These are phyloP conservation scores for Pseudomyrmex gracilis DNA, from an alignment of 1,140 invertebrate genomes.

Conservation along the genomic window DNA sequence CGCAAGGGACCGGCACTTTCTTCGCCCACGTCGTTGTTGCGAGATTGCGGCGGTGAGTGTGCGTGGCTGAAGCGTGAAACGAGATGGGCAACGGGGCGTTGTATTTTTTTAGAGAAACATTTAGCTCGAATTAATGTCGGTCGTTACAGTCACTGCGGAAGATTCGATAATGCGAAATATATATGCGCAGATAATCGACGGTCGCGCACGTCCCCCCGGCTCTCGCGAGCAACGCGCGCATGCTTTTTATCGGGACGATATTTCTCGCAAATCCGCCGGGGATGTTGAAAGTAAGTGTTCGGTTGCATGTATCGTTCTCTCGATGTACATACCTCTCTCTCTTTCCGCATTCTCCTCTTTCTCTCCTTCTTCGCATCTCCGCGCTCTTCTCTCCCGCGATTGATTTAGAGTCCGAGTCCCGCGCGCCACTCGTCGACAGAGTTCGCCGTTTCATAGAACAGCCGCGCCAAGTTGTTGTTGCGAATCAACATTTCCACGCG, in stretches of 20 bases:
- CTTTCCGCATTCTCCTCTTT: constrained; percentile 9
- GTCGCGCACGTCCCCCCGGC: constrained; percentile 21
- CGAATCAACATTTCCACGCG: too few relatives aligned
- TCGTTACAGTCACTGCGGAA: constrained; percentile 46
- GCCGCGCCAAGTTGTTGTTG: not conserved
- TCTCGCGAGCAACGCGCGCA: constrained; percentile 63
- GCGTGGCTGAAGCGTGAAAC: constrained; percentile 4
- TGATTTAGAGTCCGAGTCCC: constrained; percentile 60
- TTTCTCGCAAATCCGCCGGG: constrained; percentile 71
- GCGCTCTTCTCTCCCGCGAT: constrained; percentile 32
- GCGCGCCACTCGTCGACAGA: too few relatives aligned
- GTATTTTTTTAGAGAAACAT: constrained; percentile 34
- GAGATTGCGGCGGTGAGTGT: not conserved
- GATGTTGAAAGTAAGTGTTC: constrained; percentile 66
- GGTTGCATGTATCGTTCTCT: constrained; percentile 56
- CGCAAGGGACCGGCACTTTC: constrained; percentile 1
- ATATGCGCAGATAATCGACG: constrained; percentile 19
- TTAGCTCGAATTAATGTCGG: constrained; percentile 68
- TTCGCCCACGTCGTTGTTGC: constrained; percentile 17
- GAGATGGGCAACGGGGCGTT: constrained; percentile 8
- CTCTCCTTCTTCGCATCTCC: not conserved
- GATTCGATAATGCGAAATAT: constrained; percentile 68
- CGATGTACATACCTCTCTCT: constrained; percentile 21
- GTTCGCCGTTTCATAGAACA: constrained; percentile 60
- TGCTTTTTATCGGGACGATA: constrained; percentile 68